phyloP scores from a whole-genome alignment of 2,797 vertebrate genomes.

The Chrysolophus pictus region DNA sequence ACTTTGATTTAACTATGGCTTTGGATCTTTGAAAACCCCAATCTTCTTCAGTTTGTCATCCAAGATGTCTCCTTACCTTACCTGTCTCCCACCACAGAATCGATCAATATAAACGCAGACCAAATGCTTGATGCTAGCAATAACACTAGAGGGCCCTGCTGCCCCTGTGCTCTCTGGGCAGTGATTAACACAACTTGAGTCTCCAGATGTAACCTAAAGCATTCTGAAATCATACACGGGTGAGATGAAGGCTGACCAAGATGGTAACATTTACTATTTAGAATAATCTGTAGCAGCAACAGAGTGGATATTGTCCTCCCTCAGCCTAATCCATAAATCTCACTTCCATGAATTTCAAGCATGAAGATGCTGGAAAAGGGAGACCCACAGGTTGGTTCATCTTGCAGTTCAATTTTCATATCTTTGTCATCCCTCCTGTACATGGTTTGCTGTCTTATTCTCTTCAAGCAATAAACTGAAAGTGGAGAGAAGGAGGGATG shows the following conservation, averaged over 20 bases:
- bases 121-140: slow-evolving; percentile 70
- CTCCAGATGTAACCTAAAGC: slow-evolving; percentile 67
- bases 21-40: slow-evolving; percentile 69
- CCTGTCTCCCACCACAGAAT: slow-evolving; percentile 69
- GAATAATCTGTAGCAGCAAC: slow-evolving; percentile 52
- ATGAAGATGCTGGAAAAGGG: not conserved
- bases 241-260: slow-evolving; percentile 59
- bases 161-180: slow-evolving; percentile 49
- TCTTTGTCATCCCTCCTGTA: not conserved
- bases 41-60: slow-evolving; percentile 67
- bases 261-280: slow-evolving; percentile 49
- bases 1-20: slow-evolving; percentile 58
- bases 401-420: not conserved
- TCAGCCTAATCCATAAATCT: not conserved
- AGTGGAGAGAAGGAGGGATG: not conserved
- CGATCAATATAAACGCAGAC: slow-evolving; percentile 72
- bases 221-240: slow-evolving; percentile 51
- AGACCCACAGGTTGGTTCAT: not conserved
- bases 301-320: slow-evolving; percentile 49
- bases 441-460: not conserved
- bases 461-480: not conserved
- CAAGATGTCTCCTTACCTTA: slow-evolving; percentile 28
- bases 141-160: slow-evolving; percentile 50
- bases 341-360: not conserved
- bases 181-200: slow-evolving; percentile 65